A percentile compares a stretch with the other conserved stretches of the same genome.
Evolutionary conservation across 2,797 vertebrate genomes (phyloP).

Genomic region (Pseudochromis fuscus): DNA sequence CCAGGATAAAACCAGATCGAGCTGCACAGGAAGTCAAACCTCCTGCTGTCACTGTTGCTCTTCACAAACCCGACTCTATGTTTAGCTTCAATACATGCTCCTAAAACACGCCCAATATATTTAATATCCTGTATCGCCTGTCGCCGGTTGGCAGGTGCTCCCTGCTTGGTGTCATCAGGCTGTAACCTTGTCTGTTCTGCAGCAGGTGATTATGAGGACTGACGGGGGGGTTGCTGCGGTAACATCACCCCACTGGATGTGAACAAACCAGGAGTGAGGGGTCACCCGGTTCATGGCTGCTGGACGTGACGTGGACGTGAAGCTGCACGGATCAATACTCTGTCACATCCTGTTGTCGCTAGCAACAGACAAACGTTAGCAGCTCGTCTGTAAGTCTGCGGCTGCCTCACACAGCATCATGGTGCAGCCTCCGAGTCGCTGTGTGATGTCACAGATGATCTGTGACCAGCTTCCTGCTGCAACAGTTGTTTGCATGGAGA

Average conservation of each 20-base stretch:
- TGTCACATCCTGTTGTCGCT: no score
- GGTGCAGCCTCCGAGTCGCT: no score
- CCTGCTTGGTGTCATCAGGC: slow-evolving; percentile 61
- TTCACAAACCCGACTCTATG: slow-evolving; percentile 37
- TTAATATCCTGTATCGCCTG: slow-evolving; percentile 57
- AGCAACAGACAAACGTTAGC: no score
- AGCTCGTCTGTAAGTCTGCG: no score
- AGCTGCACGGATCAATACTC: background rate
- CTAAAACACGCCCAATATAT: slow-evolving; percentile 50
- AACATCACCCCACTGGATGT: slow-evolving; percentile 20
- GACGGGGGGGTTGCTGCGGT: slow-evolving; percentile 33
- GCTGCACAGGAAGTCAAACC: slow-evolving; percentile 33
- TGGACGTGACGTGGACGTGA: no score
- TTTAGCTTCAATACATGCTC: slow-evolving; percentile 52
- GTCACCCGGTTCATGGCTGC: slow-evolving; percentile 59
- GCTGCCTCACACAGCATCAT: no score
- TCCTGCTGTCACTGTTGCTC: slow-evolving; percentile 14
- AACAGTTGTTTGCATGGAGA: no score
- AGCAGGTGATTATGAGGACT: slow-evolving; percentile 70
- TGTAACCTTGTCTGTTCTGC: slow-evolving; percentile 62
- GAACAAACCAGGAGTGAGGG: slow-evolving; percentile 27
- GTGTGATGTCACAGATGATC: no score
- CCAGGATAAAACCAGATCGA: slow-evolving; percentile 29
- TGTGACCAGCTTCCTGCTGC: no score
- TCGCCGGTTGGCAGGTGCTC: slow-evolving; percentile 54